These are phyloP conservation scores for Trachelus stipa DNA, from an alignment of 2,888 invertebrate genomes.

Conservation along the genomic window DNA sequence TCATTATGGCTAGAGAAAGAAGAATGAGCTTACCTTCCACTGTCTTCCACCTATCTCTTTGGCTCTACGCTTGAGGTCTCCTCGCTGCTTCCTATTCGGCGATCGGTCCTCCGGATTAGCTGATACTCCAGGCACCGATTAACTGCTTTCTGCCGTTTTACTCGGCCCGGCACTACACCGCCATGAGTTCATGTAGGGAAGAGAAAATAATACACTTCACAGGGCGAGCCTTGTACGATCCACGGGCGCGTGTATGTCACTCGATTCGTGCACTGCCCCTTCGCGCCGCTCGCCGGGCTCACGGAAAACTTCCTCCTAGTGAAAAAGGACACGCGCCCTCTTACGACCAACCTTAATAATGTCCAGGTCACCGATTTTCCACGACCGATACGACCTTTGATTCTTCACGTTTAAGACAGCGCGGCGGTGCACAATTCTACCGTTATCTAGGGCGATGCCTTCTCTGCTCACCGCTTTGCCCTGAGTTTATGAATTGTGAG, in stretches of 20 bases:
- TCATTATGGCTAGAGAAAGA: background rate
- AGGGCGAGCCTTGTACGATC: conserved; percentile 11
- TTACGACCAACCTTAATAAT: background rate
- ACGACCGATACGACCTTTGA: conserved; percentile 2
- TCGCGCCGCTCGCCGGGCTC: background rate
- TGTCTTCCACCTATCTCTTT: background rate
- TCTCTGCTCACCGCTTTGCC: conserved; percentile 45
- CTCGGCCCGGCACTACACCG: conserved; percentile 39
- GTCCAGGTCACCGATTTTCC: conserved; percentile 1
- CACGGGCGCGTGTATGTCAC: conserved; percentile 8
- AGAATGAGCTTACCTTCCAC: background rate
- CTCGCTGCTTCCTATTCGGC: conserved; percentile 2
- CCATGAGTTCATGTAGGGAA: conserved; percentile 42
- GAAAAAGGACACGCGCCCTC: background rate
- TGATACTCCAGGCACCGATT: conserved; percentile 39
- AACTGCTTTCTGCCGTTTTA: conserved; percentile 40
- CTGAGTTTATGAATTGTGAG: conserved; percentile 7
- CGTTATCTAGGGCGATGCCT: conserved; percentile 65
- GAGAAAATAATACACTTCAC: conserved; percentile 21
- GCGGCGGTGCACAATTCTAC: conserved; percentile 53
- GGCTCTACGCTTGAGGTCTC: background rate
- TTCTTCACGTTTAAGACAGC: conserved; percentile 11
- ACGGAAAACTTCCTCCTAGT: background rate
- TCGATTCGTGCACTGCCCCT: background rate
- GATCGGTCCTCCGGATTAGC: conserved; percentile 15